phyloP scores from a whole-genome alignment of 2,888 invertebrate genomes.

The Belgica antarctica region DNA sequence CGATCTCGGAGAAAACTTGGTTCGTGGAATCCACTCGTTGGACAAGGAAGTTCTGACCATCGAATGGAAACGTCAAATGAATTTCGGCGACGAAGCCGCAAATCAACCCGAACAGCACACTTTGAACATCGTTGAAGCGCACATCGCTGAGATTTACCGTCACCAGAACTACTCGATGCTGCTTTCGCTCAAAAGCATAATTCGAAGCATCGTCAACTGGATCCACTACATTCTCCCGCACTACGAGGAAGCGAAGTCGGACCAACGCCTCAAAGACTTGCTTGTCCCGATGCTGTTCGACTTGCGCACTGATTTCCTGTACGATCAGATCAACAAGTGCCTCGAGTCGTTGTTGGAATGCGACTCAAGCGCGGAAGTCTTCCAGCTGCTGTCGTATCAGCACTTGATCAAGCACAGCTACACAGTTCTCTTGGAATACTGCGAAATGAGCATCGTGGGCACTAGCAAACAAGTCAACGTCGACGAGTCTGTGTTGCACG shows the following conservation, averaged over 20 bases:
- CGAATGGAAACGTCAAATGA: conserved; percentile 53
- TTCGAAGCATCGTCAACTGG: conserved; percentile 52
- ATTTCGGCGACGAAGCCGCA: conserved; percentile 48
- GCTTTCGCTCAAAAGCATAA: conserved; percentile 53
- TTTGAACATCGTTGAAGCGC: conserved; percentile 53
- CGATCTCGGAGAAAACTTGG: conserved; percentile 52
- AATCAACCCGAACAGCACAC: conserved; percentile 52
- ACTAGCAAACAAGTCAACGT: conserved; percentile 46
- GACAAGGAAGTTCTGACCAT: conserved; percentile 53
- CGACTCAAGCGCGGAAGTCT: conserved; percentile 64
- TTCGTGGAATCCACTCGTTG: conserved; percentile 52
- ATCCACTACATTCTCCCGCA: conserved; percentile 51
- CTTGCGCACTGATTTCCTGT: conserved; percentile 70
- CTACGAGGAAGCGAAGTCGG: conserved; percentile 48
- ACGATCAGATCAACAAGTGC: conserved; percentile 63
- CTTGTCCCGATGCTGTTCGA: conserved; percentile 70
- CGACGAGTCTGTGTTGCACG: conserved; percentile 52
- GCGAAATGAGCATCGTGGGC: conserved; percentile 51
- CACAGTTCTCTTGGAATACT: conserved; percentile 64
- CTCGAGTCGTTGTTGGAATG: conserved; percentile 61
- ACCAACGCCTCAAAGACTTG: conserved; percentile 50
- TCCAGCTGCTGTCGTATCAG: conserved; percentile 63
- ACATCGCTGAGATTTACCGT: conserved; percentile 52
- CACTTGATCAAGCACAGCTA: conserved; percentile 68
- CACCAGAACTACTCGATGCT: conserved; percentile 51